Conservation (phyloP, 2,888 invertebrate genomes). For the Drosophila phalerata region DNA sequence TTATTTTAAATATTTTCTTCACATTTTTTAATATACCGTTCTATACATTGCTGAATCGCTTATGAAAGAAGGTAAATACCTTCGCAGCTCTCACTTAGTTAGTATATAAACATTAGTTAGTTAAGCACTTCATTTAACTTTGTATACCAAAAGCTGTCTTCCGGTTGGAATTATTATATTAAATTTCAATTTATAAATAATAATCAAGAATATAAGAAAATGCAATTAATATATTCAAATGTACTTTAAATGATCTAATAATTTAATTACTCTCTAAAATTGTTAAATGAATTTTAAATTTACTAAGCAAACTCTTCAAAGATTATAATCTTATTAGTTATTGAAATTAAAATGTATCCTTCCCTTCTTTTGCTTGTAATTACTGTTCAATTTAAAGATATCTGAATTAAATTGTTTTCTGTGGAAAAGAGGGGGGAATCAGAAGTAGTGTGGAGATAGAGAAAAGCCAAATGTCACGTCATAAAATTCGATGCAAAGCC, state of each 20-base stretch:
- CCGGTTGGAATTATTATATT: too few species aligned
- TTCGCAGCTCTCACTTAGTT: neutral
- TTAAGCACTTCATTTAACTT: too few species aligned
- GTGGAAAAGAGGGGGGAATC: neutral
- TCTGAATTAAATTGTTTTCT: constrained; percentile 10
- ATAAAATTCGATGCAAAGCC: constrained; percentile 58
- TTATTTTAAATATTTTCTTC: constrained; percentile 13
- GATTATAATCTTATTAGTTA: neutral
- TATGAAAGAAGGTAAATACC: too few species aligned
- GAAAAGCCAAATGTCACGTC: constrained; percentile 56
- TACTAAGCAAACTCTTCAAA: neutral
- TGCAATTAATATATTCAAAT: neutral
- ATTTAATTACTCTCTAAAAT: neutral
- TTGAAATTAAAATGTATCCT: neutral
- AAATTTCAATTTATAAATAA: too few species aligned
- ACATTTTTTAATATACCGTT: neutral
- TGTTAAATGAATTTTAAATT: neutral
- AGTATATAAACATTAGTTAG: too few species aligned
- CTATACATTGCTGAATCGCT: neutral
- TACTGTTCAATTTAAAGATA: constrained; percentile 37
- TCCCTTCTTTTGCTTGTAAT: constrained; percentile 12
- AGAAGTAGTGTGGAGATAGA: too few species aligned
- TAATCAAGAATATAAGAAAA: neutral
- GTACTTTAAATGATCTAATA: neutral
- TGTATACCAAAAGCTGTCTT: too few species aligned